Conservation (phyloP, 53 echinoderm and acorn worm genomes). For the Antedon mediterranea region DNA sequence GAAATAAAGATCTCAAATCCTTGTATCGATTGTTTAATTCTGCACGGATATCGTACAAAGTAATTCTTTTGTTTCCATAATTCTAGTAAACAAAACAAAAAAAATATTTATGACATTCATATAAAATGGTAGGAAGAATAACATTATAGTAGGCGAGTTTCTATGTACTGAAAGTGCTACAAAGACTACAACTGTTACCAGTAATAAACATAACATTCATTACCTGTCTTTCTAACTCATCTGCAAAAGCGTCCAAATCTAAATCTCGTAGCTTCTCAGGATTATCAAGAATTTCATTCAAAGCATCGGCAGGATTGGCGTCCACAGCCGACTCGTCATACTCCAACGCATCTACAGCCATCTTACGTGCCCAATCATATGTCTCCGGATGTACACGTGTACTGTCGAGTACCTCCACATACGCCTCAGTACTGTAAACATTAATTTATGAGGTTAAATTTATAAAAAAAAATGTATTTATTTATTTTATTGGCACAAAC, state of each 20-base stretch:
- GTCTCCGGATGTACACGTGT: slow-evolving; percentile 98
- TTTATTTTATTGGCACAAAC: too few relatives aligned
- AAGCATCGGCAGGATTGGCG: slow-evolving; percentile 80
- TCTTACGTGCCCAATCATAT: slow-evolving; percentile 99
- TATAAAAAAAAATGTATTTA: too few relatives aligned
- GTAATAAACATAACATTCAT: too few relatives aligned
- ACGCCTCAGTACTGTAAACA: slow-evolving; percentile 58
- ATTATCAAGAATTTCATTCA: slow-evolving; percentile 95
- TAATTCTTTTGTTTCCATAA: slow-evolving; percentile 93
- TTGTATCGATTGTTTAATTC: slow-evolving; percentile 96
- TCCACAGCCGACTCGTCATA: slow-evolving; percentile 86
- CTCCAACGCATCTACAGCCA: slow-evolving; percentile 98
- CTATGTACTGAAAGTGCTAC: too few relatives aligned
- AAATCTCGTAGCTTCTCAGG: slow-evolving; percentile 95
- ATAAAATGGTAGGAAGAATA: too few relatives aligned
- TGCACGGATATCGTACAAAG: slow-evolving; percentile 90
- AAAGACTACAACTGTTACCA: too few relatives aligned
- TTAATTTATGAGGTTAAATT: neutral
- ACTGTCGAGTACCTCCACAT: slow-evolving; percentile 92
- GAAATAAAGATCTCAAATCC: slow-evolving; percentile 62
- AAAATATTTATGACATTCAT: too few relatives aligned
- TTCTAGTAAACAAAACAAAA: slow-evolving; percentile 25
- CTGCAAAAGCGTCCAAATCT: slow-evolving; percentile 94
- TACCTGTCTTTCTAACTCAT: slow-evolving; percentile 96
- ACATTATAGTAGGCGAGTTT: too few relatives aligned